phyloP scores from a whole-genome alignment of 2,888 invertebrate genomes.

The Lycaena phlaeas region DNA sequence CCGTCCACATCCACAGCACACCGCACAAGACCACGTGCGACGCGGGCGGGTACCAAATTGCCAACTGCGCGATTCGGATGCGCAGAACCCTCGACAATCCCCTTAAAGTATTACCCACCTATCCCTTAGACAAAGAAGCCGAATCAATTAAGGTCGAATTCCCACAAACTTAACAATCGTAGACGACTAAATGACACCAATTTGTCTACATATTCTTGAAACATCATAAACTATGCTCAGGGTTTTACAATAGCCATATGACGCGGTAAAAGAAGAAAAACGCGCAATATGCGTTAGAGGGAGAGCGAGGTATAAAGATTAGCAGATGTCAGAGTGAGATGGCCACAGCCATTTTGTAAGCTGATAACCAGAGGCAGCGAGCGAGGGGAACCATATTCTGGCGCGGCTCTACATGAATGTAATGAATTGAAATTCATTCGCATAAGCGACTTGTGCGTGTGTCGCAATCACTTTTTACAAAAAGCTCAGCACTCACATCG shows the following conservation, averaged over 20 bases:
- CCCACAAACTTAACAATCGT: conserved; percentile 13
- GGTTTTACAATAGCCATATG: conserved; percentile 59
- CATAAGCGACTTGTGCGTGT: conserved; percentile 42
- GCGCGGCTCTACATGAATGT: conserved; percentile 65
- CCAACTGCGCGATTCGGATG: conserved; percentile 59
- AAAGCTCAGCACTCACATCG: conserved; percentile 30
- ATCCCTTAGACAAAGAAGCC: conserved; percentile 61
- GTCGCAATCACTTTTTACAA: conserved; percentile 42
- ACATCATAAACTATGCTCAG: conserved; percentile 45
- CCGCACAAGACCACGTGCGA: conserved; percentile 46
- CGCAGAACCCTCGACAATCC: conserved; percentile 50
- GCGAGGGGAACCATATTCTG: conserved; percentile 70
- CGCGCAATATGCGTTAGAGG: conserved; percentile 63
- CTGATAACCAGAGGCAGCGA: conserved; percentile 69
- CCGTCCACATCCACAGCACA: not conserved
- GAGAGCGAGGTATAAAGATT: conserved; percentile 52
- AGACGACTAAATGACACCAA: conserved; percentile 27
- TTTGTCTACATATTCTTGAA: conserved; percentile 39
- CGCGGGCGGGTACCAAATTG: conserved; percentile 34
- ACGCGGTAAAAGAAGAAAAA: conserved; percentile 72
- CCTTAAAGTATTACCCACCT: conserved; percentile 50
- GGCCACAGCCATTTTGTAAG: conserved; percentile 65
- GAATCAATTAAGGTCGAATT: conserved; percentile 54
- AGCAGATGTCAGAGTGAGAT: conserved; percentile 49
- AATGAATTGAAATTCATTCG: conserved; percentile 70